phyloP scores from a whole-genome alignment of 2,888 invertebrate genomes.

The Ennomos erosarius region DNA sequence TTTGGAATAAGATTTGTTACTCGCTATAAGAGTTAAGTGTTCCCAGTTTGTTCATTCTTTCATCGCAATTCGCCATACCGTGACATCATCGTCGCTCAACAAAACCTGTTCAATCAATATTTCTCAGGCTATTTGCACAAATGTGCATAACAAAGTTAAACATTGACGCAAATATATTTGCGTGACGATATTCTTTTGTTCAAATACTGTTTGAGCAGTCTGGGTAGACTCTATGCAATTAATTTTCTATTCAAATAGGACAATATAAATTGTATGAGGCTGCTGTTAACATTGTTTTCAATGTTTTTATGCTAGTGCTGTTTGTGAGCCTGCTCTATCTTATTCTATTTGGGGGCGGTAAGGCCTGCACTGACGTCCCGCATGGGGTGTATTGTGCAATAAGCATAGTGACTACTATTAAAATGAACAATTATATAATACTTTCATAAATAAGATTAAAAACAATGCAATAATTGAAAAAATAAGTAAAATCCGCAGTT shows the following conservation, averaged over 20 bases:
- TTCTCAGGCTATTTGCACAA: conserved; percentile 27
- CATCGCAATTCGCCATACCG: not conserved
- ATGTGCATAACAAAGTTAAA: conserved; percentile 14
- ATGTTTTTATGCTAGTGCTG: not conserved
- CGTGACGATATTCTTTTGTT: conserved; percentile 19
- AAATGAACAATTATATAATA: no score
- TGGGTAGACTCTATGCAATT: conserved; percentile 25
- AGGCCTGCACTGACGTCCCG: no score
- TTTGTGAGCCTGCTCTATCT: no score
- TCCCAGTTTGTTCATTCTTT: not conserved
- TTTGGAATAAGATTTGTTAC: no score
- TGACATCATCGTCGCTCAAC: conserved; percentile 5
- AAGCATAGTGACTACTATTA: no score
- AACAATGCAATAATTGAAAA: no score
- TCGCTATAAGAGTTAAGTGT: no score
- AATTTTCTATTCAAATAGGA: conserved; percentile 27
- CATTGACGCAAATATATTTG: conserved; percentile 24
- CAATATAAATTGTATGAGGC: conserved; percentile 2
- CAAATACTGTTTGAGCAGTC: conserved; percentile 24
- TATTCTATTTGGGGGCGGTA: no score
- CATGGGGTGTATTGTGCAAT: no score
- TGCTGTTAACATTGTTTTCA: conserved; percentile 5
- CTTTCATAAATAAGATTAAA: no score
- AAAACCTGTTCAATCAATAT: conserved; percentile 5
- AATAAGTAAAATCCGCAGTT: no score